These are phyloP conservation scores for Cardiocondyla obscurior DNA, from an alignment of 1,140 invertebrate species.

Conservation along the genomic window DNA sequence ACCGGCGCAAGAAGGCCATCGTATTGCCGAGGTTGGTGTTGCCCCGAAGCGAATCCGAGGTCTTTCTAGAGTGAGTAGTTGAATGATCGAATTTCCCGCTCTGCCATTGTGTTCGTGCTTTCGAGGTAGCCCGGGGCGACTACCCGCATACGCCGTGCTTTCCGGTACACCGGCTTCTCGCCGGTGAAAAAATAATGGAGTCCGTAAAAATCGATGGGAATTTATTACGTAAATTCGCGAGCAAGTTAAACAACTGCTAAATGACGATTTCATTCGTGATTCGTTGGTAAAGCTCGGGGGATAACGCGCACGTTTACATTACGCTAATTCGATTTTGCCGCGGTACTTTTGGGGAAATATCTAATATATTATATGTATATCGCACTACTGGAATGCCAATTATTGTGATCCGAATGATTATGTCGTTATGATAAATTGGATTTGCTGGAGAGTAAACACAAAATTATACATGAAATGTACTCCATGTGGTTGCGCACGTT, in stretches of 20 bases:
- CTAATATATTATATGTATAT: conserved; percentile 30
- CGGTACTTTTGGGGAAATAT: neutral
- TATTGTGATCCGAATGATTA: neutral
- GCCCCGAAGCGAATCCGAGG: conserved; percentile 88
- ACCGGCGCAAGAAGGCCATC: conserved; percentile 88
- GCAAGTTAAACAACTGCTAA: no score
- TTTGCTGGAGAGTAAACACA: neutral
- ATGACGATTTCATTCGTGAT: neutral
- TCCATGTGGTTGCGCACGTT: neutral
- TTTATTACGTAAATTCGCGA: neutral
- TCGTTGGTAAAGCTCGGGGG: neutral
- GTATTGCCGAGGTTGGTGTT: conserved; percentile 90
- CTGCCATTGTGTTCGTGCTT: conserved; percentile 9
- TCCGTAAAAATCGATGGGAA: neutral
- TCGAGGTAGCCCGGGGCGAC: neutral
- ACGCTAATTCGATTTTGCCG: neutral
- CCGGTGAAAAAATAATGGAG: neutral
- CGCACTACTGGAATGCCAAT: neutral
- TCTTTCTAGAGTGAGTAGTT: conserved; percentile 86
- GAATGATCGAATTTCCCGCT: conserved; percentile 41
- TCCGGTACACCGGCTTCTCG: no score
- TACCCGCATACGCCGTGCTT: neutral
- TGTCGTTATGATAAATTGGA: conserved; percentile 34
- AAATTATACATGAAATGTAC: neutral
- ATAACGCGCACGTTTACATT: neutral